phyloP scores from a whole-genome alignment of 2,797 vertebrate genomes.

The Muscicapa striata region DNA sequence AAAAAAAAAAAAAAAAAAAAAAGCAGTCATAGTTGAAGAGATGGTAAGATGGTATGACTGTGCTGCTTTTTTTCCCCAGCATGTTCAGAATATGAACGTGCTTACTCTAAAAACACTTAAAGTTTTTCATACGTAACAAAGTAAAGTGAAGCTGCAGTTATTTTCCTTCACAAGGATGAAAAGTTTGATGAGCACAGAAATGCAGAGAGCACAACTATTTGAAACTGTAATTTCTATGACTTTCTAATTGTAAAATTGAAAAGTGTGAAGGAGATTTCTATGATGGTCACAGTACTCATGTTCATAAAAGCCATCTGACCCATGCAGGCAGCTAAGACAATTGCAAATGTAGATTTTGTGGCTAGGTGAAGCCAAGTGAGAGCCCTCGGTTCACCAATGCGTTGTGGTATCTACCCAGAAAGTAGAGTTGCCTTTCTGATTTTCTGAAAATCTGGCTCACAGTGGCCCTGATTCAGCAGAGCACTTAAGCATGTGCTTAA shows the following conservation, averaged over 20 bases:
- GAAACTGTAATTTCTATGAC: background rate
- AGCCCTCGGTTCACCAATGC: background rate
- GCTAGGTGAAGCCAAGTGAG: background rate
- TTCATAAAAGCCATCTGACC: background rate
- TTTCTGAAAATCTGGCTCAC: slow-evolving; percentile 42
- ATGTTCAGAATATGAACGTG: background rate
- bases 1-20: background rate
- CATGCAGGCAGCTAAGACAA: background rate
- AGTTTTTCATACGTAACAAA: background rate
- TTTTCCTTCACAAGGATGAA: background rate
- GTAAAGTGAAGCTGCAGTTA: background rate
- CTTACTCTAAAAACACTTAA: background rate
- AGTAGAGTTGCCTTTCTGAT: background rate
- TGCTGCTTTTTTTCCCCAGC: background rate
- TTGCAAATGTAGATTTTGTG: background rate
- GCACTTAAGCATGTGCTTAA: slow-evolving; percentile 63
- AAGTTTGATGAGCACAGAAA: background rate
- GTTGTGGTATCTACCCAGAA: background rate
- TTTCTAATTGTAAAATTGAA: background rate
- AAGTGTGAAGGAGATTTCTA: background rate
- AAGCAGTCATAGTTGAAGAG: accelerated
- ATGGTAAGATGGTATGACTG: background rate
- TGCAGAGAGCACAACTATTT: background rate
- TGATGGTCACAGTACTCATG: background rate
- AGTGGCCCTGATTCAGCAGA: slow-evolving; percentile 57